Base-by-base conservation (phyloP, 2,888 invertebrate genomes). In the Trypoxylon attenuatum region DNA sequence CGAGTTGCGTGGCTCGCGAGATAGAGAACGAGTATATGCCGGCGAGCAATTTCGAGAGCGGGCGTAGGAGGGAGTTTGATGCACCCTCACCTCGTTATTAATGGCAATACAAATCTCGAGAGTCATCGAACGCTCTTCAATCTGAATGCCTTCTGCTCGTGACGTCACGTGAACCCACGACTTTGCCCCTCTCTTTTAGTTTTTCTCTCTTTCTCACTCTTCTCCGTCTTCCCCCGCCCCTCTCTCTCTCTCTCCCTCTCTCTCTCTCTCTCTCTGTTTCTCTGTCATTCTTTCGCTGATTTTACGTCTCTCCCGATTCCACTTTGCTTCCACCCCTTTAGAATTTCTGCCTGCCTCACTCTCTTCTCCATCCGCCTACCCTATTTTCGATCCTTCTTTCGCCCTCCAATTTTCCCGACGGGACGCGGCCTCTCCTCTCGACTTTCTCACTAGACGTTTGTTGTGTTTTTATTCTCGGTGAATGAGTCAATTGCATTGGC, bases 71-170 rank as follows among this genome's bases (percentile, higher is more conserved):
- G 67, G 55, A 61, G 55, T 47, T 51, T 59, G 58, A 71, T 70
- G 73, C 71, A 73, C 78, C 80, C 71, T 69, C 78, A 76, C 77
- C 78, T 81, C 79, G 82, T 86, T 86, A 86, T 86, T 86, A 87
- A 87, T 86, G 85, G 85, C 83, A 86, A 87, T 87, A 85, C 82
- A 85, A 85, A 86, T 87, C 81, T 87, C 82, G 67, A 86, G 87
- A 86, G 87, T 87, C 86, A 86, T 86, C 83, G 86, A 85, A 83
- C 72, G 82, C 84, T 84, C 86, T 87, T 86, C 85, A 87, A 87
- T 86, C 80, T 86, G 85, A 86, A 86, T 86, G 84, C 85, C 86
- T 87, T 86, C 86, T 87, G 86, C 80, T 82, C 80, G 82, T 85
- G 86, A 86, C 86, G 85, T 85, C 85, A 85, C 82, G 62, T 66